Evolutionary conservation across 2,113 vertebrate genomes (phyloP), one percentile per base, ranked within the genome.

Genomic region (Pollimyrus isidori): DNA sequence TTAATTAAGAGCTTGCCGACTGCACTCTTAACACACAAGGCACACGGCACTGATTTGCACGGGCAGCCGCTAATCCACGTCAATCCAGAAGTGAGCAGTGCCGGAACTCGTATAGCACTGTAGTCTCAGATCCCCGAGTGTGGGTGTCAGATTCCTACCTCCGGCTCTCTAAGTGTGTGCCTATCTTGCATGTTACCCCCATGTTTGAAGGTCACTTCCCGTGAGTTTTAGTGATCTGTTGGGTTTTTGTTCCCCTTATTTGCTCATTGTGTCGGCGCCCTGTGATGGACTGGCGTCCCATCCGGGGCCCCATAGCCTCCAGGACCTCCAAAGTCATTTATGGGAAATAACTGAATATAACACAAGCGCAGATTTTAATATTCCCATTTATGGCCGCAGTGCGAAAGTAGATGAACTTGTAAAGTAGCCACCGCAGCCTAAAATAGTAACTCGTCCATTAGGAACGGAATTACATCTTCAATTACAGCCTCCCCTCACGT

Each of bases 391-490:
- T 80, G 73, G 15, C 73, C 30, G 35, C 13, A 17, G 30, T 39
- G 39, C 3, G 21, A 84, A 84, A 84, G 42, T 7, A 84, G 19
- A 45, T 84, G 45, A 46, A 84, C 82, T 84, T 84, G 46, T 45
- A 13, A 45, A 84, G 82, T 13, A 23, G 42, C 45, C 21, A 10
- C 7, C 42, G 42, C 42, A 48, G 39, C 82, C 21, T 48, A 23
- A 7, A 84, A 84, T 23, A 84, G 82, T 23, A 48, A 48, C 45
- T 17, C 21, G 10, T 85, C 82, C 52, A 62, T 62, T 83, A 73
- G 48, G 89, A 86, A 91, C 89, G 89, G 92, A 86, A 87, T 87
- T 53, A 53, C 87, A 90, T 89, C 35, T 62, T 90, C 89, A 89
- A 89, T 83, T 35, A 89, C 88, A 15, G 82, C 87, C 89, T 53